A percentile compares a stretch with the other conserved stretches of the same genome.
Conservation (phyloP, 2,888 invertebrate genomes). For the Apodemia mormo region DNA sequence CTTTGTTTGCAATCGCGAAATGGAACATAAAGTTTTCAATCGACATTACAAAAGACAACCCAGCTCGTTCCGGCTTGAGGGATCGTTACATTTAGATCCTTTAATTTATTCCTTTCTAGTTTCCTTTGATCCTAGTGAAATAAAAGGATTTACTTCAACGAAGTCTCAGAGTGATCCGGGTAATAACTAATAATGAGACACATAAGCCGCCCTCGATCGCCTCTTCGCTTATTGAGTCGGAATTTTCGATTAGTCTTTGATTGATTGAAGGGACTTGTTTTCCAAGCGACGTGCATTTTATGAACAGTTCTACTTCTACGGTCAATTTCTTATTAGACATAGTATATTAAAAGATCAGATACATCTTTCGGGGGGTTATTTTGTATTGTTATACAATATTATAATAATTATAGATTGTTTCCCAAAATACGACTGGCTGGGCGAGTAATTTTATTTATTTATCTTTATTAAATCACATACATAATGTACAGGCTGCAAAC, state of each 20-base stretch:
- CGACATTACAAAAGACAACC: slow-evolving; percentile 50
- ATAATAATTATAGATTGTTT: too few relatives aligned
- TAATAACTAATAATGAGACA: slow-evolving; percentile 74
- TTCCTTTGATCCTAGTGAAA: slow-evolving; percentile 53
- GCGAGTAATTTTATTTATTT: too few relatives aligned
- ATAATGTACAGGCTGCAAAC: too few relatives aligned
- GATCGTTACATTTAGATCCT: slow-evolving; percentile 49
- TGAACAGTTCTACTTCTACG: slow-evolving; percentile 69
- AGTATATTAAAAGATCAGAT: slow-evolving; percentile 46
- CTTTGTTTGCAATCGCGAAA: slow-evolving; percentile 44
- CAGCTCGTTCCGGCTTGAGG: slow-evolving; percentile 43
- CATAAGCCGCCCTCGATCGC: slow-evolving; percentile 68
- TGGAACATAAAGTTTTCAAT: slow-evolving; percentile 54
- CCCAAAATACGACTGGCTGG: too few relatives aligned
- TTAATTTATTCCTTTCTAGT: slow-evolving; percentile 57
- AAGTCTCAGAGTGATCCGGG: slow-evolving; percentile 51
- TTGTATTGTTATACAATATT: neutral
- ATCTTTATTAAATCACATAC: too few relatives aligned
- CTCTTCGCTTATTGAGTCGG: slow-evolving; percentile 71
- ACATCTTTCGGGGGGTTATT: neutral
- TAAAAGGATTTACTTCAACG: slow-evolving; percentile 51
- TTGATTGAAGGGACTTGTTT: slow-evolving; percentile 75
- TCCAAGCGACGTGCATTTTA: slow-evolving; percentile 67
- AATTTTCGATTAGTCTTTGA: slow-evolving; percentile 79
- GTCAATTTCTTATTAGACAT: slow-evolving; percentile 41